These are phyloP conservation scores for Athripsodes cinereus DNA, from an alignment of 2,888 invertebrate species.

Conservation along the genomic window DNA sequence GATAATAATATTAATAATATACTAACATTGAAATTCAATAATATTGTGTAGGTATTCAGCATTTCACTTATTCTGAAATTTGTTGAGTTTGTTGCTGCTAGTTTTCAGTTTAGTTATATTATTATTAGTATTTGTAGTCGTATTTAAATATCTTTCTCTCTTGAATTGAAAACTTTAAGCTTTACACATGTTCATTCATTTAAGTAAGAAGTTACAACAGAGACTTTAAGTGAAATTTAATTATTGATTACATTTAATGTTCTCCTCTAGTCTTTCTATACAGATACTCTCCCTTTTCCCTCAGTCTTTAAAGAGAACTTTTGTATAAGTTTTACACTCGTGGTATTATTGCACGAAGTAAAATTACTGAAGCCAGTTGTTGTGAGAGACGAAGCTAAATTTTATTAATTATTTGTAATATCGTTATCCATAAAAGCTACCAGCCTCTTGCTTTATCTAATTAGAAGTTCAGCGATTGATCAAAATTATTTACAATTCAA, in stretches of 20 bases:
- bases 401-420: neutral
- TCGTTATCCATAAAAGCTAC: too few relatives aligned
- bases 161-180: neutral
- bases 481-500: too few relatives aligned
- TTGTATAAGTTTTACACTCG: neutral
- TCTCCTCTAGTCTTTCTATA: neutral
- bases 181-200: slow-evolving; percentile 9
- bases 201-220: neutral
- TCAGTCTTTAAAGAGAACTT: neutral
- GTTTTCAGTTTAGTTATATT: neutral
- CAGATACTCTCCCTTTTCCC: too few relatives aligned
- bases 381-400: neutral
- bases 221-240: neutral
- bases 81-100: neutral
- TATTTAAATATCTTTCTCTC: slow-evolving; percentile 6
- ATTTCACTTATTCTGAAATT: neutral
- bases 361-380: neutral
- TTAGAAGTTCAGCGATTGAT: too few relatives aligned
- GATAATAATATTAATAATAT: too few relatives aligned
- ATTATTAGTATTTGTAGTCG: slow-evolving; percentile 2
- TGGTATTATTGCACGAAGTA: neutral
- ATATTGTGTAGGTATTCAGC: neutral
- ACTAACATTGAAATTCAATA: too few relatives aligned
- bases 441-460: too few relatives aligned
- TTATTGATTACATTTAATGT: neutral